Base-by-base conservation (phyloP, 2,797 vertebrate species). In the Brachyalestes nurse region DNA sequence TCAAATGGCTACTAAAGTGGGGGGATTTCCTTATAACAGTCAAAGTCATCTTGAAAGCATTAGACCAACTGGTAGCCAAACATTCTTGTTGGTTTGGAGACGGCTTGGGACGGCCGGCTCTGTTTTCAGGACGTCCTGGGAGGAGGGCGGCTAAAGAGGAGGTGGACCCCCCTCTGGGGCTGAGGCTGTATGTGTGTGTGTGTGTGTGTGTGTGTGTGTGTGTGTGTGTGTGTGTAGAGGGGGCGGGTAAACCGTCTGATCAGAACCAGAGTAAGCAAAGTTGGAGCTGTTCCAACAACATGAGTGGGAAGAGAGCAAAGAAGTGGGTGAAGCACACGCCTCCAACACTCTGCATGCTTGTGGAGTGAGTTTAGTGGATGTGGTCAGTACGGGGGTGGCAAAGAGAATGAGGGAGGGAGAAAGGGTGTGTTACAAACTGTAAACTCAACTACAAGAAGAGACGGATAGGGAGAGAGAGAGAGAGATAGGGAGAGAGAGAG, bases 1-100 rank as follows among this genome's bases (percentile, higher is more conserved):
- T 91, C 88, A 93, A 91, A 92, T 93, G 93, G 91, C 91, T 92
- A 93, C 92, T 92, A 92, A 93, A 91, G 87, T 86, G 89, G 91
- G 91, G 90, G 91, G 90, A 94, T 94, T 94, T 95, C 93, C 94
- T 93, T 93, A 87, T 89, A 94, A 93, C 91, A 92, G 90, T 91
- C 90, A 92, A 88, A 91, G 90, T 89, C 94, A 95, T 95, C 93
- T 95, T 95, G 94, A 95, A 95, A 91, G 93, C 91, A 94, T 95
- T 95, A 94, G 77, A 87, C 67, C 89, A 90, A 92, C 90, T 92
- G 88, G 93, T 94, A 92, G 94, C 94, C 94, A 95, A 93, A 93
- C 85, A 86, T 94, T 93, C 92, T 85, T 92, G 85, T 87, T 88
- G 86, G 90, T 91, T 92, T 86, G 80, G 89, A 92, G 93, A 92